phyloP scores from a whole-genome alignment of 2,113 vertebrate species.

The Gracilinanus agilis region DNA sequence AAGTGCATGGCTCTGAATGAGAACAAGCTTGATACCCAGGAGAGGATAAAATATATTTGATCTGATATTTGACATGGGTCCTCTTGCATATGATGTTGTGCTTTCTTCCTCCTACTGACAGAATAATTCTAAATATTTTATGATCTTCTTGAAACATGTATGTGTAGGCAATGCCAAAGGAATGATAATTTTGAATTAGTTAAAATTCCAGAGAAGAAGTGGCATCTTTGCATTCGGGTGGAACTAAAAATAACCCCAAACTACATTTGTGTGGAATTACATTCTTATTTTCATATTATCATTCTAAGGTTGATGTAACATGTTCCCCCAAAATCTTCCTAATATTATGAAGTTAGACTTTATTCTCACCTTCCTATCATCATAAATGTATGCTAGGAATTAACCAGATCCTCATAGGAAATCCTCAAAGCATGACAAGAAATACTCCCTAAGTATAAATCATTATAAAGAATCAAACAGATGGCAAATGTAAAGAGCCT shows the following conservation, averaged over 20 bases:
- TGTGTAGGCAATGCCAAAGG: background rate
- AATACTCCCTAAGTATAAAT: background rate
- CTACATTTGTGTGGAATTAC: background rate
- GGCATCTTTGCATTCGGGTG: background rate
- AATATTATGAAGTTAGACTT: constrained; percentile 15
- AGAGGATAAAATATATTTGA: background rate
- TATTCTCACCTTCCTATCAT: constrained; percentile 21
- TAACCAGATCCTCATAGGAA: background rate
- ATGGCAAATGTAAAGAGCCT: background rate
- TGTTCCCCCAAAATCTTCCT: constrained; percentile 33
- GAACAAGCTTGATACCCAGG: background rate
- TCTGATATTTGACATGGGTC: background rate
- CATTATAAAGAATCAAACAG: background rate
- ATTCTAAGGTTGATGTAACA: background rate
- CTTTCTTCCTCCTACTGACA: background rate
- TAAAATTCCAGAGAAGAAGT: background rate
- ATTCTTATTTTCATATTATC: background rate
- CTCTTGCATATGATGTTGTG: background rate
- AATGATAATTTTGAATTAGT: background rate
- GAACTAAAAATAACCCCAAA: constrained; percentile 8
- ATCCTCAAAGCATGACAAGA: background rate
- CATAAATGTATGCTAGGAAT: constrained; percentile 7
- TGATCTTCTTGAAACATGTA: constrained; percentile 5
- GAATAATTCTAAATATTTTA: constrained; percentile 28
- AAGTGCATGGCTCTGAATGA: background rate